Percentiles rank a stretch among this genome's conserved stretches.
phyloP scores from a whole-genome alignment of 2,797 vertebrate species.

The Notamacropus eugenii region DNA sequence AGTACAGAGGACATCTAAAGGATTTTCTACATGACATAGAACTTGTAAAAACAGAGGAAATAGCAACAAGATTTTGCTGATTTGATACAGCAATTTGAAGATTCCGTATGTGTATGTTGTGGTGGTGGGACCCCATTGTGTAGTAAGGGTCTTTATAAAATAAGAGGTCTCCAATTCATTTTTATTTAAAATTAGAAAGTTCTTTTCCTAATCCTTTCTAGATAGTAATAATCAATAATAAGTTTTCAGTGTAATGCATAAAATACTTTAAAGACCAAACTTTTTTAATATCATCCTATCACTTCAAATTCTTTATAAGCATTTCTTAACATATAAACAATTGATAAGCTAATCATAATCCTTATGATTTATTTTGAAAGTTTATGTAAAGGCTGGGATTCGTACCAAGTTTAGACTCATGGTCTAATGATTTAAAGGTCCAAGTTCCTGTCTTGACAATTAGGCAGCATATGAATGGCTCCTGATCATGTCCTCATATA shows the following conservation, averaged over 20 bases:
- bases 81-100: not conserved
- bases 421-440: not conserved
- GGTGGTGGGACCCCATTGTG: not conserved
- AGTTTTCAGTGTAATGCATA: not conserved
- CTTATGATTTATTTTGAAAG: not conserved
- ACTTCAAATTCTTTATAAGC: not conserved
- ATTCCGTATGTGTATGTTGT: not conserved
- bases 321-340: not conserved
- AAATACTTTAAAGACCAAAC: not conserved
- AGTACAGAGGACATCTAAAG: not conserved
- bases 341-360: not conserved
- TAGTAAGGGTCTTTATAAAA: not conserved
- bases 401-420: too few relatives aligned
- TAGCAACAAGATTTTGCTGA: not conserved
- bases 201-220: not conserved
- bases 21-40: not conserved
- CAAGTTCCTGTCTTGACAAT: not conserved
- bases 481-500: not conserved
- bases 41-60: not conserved
- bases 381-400: not conserved
- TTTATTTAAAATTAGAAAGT: not conserved
- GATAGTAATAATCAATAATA: not conserved
- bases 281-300: not conserved
- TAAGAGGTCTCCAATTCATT: not conserved
- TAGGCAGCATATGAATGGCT: not conserved